Conservation (phyloP, 2,797 vertebrate species). For the Gallinago nigripennis region DNA sequence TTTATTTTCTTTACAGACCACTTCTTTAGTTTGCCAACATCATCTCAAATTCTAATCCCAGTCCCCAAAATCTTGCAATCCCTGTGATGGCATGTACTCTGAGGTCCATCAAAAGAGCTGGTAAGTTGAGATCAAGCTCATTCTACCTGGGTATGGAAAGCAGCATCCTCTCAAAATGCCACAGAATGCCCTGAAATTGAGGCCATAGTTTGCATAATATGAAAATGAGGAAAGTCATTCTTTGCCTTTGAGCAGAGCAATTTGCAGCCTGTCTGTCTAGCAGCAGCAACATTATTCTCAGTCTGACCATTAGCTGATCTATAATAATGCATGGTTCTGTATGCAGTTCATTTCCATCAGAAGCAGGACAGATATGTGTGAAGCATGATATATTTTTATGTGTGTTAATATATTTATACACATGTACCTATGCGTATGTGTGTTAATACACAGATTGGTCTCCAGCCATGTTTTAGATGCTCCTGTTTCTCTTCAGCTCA, state of each 20-base stretch:
- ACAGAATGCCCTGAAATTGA: not conserved
- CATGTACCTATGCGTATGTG: not conserved
- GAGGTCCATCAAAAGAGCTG: not conserved
- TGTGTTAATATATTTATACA: not conserved
- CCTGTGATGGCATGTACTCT: not conserved
- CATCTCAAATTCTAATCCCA: not conserved
- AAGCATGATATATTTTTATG: not conserved
- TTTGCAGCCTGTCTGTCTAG: constrained; percentile 15
- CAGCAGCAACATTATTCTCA: not conserved
- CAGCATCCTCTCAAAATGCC: not conserved
- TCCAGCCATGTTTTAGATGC: not conserved
- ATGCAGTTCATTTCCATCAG: not conserved
- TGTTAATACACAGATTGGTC: not conserved
- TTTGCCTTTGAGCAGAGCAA: constrained; percentile 8
- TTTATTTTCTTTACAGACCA: not conserved
- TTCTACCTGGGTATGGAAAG: not conserved
- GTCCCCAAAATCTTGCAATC: not conserved
- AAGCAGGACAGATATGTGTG: not conserved
- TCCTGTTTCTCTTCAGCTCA: not conserved
- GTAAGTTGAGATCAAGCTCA: not conserved
- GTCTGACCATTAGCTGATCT: not conserved
- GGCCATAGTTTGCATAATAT: not conserved
- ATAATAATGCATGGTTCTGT: not conserved
- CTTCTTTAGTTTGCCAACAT: not conserved
- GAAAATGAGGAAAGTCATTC: not conserved